These are phyloP conservation scores for Gonioctena quinquepunctata DNA, from an alignment of 1,140 invertebrate genomes.

Conservation along the genomic window DNA sequence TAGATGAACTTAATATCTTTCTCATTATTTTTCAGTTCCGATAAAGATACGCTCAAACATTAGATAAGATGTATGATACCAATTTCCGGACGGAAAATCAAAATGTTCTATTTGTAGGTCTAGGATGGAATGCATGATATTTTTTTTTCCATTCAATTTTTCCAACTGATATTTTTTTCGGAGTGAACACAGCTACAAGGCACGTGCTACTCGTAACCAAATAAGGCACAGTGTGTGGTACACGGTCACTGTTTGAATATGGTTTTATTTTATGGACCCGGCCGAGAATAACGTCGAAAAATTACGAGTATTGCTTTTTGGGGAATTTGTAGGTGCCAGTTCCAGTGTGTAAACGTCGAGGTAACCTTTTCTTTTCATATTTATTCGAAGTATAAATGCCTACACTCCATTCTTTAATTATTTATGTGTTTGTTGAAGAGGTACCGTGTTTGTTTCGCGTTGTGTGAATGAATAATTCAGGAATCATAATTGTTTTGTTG, in stretches of 20 bases:
- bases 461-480: neutral
- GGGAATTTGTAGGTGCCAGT: constrained; percentile 18
- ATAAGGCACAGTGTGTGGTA: constrained; percentile 19
- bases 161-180: no score
- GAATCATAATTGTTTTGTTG: neutral
- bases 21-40: no score
- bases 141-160: no score
- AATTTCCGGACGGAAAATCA: no score
- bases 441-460: neutral
- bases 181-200: neutral
- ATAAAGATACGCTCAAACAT: no score
- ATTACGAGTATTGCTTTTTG: constrained; percentile 21
- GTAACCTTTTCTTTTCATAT: constrained; percentile 10
- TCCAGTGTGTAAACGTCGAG: constrained; percentile 8
- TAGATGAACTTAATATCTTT: no score
- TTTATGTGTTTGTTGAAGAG: neutral
- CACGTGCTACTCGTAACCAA: constrained; percentile 9
- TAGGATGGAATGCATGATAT: no score
- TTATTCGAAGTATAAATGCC: constrained; percentile 18
- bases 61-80: no score
- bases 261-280: constrained; percentile 11
- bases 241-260: constrained; percentile 9
- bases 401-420: constrained; percentile 11
- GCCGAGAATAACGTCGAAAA: constrained; percentile 18
- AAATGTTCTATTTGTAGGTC: no score